Percentiles rank a stretch among this genome's conserved stretches.
Evolutionary conservation across 2,113 vertebrate species (phyloP).

Genomic region (Anarhynchus alexandrinus): DNA sequence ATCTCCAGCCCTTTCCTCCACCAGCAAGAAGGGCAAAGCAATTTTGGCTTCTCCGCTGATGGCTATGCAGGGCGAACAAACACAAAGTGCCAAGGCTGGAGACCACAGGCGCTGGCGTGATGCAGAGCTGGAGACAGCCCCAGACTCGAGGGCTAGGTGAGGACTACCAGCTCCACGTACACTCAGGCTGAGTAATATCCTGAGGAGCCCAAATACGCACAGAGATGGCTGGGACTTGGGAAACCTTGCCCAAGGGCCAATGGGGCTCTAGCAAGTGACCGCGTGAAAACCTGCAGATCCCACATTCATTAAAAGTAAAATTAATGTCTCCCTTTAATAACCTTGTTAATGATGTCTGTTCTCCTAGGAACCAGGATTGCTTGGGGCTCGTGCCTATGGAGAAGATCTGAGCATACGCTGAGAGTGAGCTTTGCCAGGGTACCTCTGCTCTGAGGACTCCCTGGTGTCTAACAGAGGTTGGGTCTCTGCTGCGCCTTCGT

Average conservation of each 20-base stretch:
- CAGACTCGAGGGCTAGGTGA: neutral
- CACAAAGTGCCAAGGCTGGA: neutral
- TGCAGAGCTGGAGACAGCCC: neutral
- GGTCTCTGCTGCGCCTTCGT: neutral
- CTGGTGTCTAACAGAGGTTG: neutral
- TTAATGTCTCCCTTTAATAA: constrained; percentile 3
- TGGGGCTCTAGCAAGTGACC: accelerated
- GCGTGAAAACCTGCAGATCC: neutral
- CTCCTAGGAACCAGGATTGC: neutral
- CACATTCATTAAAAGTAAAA: constrained; percentile 29
- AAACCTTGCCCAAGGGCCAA: constrained; percentile 23
- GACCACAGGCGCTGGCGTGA: accelerated
- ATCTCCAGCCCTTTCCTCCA: neutral
- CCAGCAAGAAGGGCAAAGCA: neutral
- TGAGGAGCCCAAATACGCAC: neutral
- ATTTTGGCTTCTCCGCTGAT: neutral
- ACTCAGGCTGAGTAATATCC: neutral
- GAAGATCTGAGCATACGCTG: neutral
- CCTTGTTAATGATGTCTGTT: neutral
- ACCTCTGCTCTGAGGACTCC: neutral
- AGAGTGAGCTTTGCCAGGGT: neutral
- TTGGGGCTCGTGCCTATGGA: neutral
- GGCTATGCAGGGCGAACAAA: neutral
- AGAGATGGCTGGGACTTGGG: neutral
- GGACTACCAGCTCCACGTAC: neutral